These are phyloP conservation scores for Trichopria drosophilae DNA, from an alignment of 2,888 invertebrate species.

Conservation along the genomic window DNA sequence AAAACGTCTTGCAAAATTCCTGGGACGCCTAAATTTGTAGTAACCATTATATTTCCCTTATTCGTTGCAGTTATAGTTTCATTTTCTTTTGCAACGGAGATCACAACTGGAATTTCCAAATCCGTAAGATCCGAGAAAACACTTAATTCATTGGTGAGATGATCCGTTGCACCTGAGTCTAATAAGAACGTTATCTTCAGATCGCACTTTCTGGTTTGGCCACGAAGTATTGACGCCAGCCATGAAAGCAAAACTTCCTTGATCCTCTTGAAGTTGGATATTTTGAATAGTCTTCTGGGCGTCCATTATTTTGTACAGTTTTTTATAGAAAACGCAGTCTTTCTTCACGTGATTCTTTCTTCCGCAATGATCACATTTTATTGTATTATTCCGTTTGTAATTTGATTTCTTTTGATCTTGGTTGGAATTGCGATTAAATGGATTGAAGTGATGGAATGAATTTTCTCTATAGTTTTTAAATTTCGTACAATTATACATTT, in stretches of 20 bases:
- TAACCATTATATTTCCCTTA: slow-evolving; percentile 40
- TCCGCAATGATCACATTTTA: slow-evolving; percentile 1
- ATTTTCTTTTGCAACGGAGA: not conserved
- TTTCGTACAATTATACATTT: too few species aligned
- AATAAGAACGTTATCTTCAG: not conserved
- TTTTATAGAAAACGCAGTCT: slow-evolving; percentile 3
- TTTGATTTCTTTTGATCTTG: not conserved
- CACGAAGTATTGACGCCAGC: not conserved
- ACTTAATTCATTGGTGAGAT: slow-evolving; percentile 4
- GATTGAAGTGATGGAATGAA: too few species aligned
- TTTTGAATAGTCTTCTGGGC: not conserved
- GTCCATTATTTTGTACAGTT: not conserved
- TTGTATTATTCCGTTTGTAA: not conserved
- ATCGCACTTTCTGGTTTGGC: not conserved
- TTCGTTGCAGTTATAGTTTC: slow-evolving; percentile 42
- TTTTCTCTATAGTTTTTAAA: too few species aligned
- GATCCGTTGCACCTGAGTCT: slow-evolving; percentile 9
- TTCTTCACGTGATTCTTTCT: not conserved
- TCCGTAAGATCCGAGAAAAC: not conserved
- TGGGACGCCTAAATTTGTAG: slow-evolving; percentile 35
- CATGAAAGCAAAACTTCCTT: not conserved
- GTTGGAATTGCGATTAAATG: too few species aligned
- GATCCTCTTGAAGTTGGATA: not conserved
- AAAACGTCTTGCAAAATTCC: slow-evolving; percentile 38
- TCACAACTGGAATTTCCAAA: not conserved